Conservation (phyloP, 2,113 vertebrate species). For the Rhinolophus ferrumequinum region DNA sequence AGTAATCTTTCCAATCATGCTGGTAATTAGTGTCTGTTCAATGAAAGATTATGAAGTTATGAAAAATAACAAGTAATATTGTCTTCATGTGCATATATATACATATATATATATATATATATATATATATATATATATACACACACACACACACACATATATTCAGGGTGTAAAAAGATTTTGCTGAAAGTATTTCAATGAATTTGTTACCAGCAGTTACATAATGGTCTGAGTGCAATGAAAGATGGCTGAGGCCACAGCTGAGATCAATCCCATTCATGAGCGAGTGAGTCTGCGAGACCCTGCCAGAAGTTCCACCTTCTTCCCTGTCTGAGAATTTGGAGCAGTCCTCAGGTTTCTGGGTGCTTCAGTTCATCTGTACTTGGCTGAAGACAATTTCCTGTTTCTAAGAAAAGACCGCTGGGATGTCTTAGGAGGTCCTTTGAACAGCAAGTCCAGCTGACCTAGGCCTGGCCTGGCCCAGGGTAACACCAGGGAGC, state of each 20-base stretch:
- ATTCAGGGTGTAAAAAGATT: neutral
- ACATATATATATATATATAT: too few species aligned
- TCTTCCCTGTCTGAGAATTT: neutral
- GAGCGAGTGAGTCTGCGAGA: neutral
- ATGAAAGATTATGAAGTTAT: neutral
- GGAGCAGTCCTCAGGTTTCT: conserved; percentile 49
- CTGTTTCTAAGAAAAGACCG: conserved; percentile 81
- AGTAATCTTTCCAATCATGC: neutral
- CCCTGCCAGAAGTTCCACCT: neutral
- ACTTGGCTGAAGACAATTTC: conserved; percentile 69
- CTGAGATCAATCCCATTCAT: conserved; percentile 25
- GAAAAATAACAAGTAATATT: conserved; percentile 9
- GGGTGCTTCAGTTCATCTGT: conserved; percentile 66
- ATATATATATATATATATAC: too few species aligned
- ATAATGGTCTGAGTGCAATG: neutral
- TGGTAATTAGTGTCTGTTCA: neutral
- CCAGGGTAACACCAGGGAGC: neutral
- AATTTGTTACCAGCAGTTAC: neutral
- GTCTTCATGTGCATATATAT: neutral
- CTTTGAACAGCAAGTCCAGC: conserved; percentile 37
- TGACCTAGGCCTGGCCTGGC: neutral
- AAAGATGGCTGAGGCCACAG: neutral
- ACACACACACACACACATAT: too few species aligned
- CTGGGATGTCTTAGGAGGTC: conserved; percentile 47
- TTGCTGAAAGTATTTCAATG: neutral